Evolutionary conservation across 2,888 invertebrate genomes (phyloP).

Genomic region (Trilocha varians): DNA sequence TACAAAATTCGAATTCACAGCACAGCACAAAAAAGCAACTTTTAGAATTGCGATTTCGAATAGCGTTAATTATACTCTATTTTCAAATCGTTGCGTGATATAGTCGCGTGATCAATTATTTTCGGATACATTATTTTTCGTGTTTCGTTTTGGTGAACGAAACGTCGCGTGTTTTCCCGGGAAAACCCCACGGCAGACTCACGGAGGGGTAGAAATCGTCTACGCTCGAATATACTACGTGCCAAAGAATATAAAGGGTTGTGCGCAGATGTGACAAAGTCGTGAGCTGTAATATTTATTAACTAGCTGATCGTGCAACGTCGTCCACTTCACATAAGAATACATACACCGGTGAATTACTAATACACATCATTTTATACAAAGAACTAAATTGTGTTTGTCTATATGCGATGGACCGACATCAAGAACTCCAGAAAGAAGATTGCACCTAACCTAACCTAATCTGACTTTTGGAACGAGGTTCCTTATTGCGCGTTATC

Average conservation of each 20-base stretch:
- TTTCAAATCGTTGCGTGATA: conserved; percentile 10
- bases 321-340: no score
- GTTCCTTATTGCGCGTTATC: no score
- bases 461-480: no score
- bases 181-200: conserved; percentile 42
- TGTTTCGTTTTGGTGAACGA: conserved; percentile 28
- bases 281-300: no score
- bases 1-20: conserved; percentile 11
- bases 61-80: neutral
- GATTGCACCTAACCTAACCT: no score
- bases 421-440: no score
- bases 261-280: conserved; percentile 12
- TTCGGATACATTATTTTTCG: conserved; percentile 49
- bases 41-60: neutral
- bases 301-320: no score
- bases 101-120: conserved; percentile 17
- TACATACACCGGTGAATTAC: no score
- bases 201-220: conserved; percentile 49
- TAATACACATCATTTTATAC: no score
- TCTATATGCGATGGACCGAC: no score
- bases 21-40: conserved; percentile 3
- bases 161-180: conserved; percentile 25
- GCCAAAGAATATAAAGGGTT: conserved; percentile 32
- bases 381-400: no score
- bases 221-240: conserved; percentile 56